These are phyloP conservation scores for Cryptomyrus ogoouensis DNA, from an alignment of 2,113 vertebrate genomes.

Conservation along the genomic window DNA sequence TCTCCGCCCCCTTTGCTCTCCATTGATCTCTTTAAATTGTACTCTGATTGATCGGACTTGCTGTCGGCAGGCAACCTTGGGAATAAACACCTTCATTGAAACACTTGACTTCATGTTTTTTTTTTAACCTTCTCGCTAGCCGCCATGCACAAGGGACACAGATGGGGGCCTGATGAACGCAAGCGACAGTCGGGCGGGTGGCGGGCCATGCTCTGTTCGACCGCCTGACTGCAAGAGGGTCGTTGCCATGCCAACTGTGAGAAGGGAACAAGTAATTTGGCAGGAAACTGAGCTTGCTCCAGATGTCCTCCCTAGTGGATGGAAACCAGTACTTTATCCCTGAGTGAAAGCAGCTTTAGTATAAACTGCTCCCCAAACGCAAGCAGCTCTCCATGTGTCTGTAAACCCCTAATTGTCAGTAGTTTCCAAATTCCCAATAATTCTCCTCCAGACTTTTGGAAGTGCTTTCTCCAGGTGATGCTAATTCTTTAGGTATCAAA, in stretches of 20 bases:
- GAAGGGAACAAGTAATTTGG: not conserved
- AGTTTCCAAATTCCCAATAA: not conserved
- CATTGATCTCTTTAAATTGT: conserved; percentile 12
- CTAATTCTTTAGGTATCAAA: not conserved
- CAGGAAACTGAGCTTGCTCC: not conserved
- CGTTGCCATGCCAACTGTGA: not conserved
- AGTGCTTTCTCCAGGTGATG: not conserved
- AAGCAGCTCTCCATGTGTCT: not conserved
- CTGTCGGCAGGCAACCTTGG: not conserved
- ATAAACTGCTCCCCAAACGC: not conserved
- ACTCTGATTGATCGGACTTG: not conserved
- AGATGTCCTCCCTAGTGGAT: not conserved
- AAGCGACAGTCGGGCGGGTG: not conserved
- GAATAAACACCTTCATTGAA: not conserved
- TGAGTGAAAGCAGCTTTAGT: not conserved
- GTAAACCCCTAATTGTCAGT: not conserved
- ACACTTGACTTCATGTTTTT: not conserved
- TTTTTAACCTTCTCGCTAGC: not conserved
- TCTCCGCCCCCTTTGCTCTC: not conserved
- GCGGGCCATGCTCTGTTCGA: not conserved
- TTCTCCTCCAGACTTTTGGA: not conserved
- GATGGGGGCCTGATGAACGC: not conserved
- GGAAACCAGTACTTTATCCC: not conserved
- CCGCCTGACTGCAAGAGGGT: not conserved
- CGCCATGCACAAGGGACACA: not conserved